Evolutionary conservation across 2,888 invertebrate genomes (phyloP).

Genomic region (Agrotis exclamationis): DNA sequence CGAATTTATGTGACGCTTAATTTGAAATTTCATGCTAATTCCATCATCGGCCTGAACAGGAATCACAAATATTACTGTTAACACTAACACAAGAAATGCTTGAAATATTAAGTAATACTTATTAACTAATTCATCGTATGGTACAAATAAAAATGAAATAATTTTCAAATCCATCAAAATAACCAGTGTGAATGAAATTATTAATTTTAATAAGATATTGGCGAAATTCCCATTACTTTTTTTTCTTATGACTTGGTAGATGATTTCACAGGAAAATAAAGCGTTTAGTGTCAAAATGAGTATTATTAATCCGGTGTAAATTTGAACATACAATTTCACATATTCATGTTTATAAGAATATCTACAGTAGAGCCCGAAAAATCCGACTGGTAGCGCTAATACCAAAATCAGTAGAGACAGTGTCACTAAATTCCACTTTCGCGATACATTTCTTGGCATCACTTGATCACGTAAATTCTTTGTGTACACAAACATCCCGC

Average conservation of each 20-base stretch:
- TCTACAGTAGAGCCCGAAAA: neutral
- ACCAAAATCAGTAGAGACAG: neutral
- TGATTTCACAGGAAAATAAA: neutral
- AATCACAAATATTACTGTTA: constrained; percentile 1
- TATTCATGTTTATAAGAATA: neutral
- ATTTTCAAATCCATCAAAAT: neutral
- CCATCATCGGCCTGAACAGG: neutral
- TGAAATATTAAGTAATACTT: neutral
- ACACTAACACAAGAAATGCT: neutral
- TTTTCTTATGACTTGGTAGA: constrained; percentile 1
- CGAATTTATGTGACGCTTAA: neutral
- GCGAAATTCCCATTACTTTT: neutral
- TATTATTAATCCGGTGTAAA: neutral
- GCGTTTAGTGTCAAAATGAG: neutral
- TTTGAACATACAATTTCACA: neutral
- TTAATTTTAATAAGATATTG: neutral
- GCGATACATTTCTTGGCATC: neutral
- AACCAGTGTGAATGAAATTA: neutral
- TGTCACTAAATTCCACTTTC: neutral
- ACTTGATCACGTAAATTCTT: constrained; percentile 4
- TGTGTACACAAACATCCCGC: constrained; percentile 4
- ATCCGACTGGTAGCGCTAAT: neutral
- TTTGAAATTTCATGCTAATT: neutral
- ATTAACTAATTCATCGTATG: neutral
- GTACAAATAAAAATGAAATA: neutral